phyloP scores from a whole-genome alignment of 64 coral and sea anemone genomes.

The Hydrozoanthus tunicans region DNA sequence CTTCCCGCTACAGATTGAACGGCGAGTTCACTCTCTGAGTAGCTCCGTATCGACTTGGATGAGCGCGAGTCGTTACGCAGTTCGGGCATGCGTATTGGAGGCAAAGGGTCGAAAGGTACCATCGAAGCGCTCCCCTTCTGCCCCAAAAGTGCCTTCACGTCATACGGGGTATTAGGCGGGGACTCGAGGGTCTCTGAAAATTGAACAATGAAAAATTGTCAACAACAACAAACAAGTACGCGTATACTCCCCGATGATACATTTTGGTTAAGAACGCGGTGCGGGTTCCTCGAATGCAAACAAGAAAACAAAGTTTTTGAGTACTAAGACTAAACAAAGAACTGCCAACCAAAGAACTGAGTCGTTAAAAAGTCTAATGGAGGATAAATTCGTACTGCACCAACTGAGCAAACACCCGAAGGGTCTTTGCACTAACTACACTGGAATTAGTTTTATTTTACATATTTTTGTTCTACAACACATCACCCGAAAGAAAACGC shows the following conservation, averaged over 20 bases:
- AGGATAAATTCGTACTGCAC: too few relatives aligned
- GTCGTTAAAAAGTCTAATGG: too few relatives aligned
- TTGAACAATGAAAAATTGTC: neutral
- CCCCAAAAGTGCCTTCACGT: constrained; percentile 27
- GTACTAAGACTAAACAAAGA: neutral
- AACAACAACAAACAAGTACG: neutral
- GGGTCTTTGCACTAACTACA: too few relatives aligned
- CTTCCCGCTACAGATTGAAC: constrained; percentile 57
- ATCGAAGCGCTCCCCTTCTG: constrained; percentile 39
- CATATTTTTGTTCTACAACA: too few relatives aligned
- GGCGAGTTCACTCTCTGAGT: constrained; percentile 70
- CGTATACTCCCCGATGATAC: neutral
- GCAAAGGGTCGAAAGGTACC: constrained; percentile 63
- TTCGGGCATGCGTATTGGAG: constrained; percentile 92
- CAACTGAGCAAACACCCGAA: too few relatives aligned
- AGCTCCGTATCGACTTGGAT: constrained; percentile 73
- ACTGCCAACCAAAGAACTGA: too few relatives aligned
- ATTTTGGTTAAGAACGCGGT: neutral
- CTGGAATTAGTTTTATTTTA: too few relatives aligned
- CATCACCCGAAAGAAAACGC: too few relatives aligned
- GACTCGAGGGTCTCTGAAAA: constrained; percentile 10
- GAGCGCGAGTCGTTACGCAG: constrained; percentile 74
- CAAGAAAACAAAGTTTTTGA: too few relatives aligned
- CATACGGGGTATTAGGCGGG: constrained; percentile 48
- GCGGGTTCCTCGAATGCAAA: neutral